phyloP scores from a whole-genome alignment of 2,888 invertebrate genomes.

The Ectemnius continuus region DNA sequence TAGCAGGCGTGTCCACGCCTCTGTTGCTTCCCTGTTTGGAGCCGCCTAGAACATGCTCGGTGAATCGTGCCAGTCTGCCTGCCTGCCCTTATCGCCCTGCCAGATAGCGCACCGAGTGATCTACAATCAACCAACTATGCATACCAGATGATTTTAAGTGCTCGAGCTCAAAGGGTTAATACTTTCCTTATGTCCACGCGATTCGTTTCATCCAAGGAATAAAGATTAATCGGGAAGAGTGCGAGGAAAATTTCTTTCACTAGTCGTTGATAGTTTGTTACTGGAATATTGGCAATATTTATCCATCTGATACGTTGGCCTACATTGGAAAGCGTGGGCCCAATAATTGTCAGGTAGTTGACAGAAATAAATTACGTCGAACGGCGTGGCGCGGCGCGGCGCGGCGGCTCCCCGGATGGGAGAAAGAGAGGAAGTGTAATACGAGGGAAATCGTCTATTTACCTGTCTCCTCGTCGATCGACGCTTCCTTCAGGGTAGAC shows the following conservation, averaged over 20 bases:
- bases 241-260: no score
- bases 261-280: no score
- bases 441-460: constrained; percentile 38
- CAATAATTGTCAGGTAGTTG: no score
- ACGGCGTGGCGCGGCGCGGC: no score
- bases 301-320: no score
- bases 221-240: no score
- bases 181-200: no score
- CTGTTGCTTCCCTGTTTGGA: constrained; percentile 65
- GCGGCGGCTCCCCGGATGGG: constrained; percentile 1
- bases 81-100: constrained; percentile 17
- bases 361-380: constrained; percentile 30
- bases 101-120: constrained; percentile 18
- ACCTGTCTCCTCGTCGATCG: constrained; percentile 46
- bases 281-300: no score
- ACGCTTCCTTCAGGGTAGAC: constrained; percentile 33
- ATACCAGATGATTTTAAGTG: not conserved
- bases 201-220: no score
- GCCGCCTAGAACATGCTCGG: constrained; percentile 28
- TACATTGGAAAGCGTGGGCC: no score
- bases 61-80: constrained; percentile 19
- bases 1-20: constrained; percentile 61
- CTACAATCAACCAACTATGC: constrained; percentile 3
- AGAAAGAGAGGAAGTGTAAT: constrained; percentile 19
- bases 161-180: no score